phyloP scores from a whole-genome alignment of 2,888 invertebrate genomes.

The Linyphia triangularis region DNA sequence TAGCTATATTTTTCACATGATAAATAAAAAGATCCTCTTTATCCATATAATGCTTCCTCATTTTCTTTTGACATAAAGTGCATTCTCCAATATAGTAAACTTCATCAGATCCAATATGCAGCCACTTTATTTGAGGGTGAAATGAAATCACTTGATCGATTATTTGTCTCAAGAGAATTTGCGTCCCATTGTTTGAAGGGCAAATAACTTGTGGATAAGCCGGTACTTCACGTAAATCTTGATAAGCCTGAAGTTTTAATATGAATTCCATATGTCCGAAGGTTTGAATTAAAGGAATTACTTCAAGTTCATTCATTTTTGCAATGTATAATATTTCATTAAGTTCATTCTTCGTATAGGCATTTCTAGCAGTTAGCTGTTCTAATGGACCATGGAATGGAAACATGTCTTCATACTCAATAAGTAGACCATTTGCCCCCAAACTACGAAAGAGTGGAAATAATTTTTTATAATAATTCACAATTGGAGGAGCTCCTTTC shows the following conservation, averaged over 20 bases:
- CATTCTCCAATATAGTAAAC: conserved; percentile 84
- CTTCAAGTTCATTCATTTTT: conserved; percentile 83
- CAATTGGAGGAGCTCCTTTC: conserved; percentile 90
- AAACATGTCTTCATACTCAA: conserved; percentile 94
- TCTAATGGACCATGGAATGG: conserved; percentile 85
- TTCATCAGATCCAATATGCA: conserved; percentile 92
- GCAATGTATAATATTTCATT: conserved; percentile 85
- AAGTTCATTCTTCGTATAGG: conserved; percentile 86
- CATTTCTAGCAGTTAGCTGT: conserved; percentile 84
- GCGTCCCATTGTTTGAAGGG: conserved; percentile 84
- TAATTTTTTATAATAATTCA: conserved; percentile 82
- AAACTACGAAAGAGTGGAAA: conserved; percentile 84
- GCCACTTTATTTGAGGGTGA: conserved; percentile 84
- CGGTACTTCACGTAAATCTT: conserved; percentile 85
- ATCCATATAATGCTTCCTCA: conserved; percentile 80
- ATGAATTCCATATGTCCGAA: conserved; percentile 92
- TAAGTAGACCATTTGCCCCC: conserved; percentile 88
- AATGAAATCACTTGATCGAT: conserved; percentile 86
- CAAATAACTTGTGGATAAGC: conserved; percentile 85
- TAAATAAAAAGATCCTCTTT: conserved; percentile 84
- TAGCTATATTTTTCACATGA: conserved; percentile 83
- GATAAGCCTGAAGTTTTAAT: conserved; percentile 86
- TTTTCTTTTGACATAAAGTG: conserved; percentile 78
- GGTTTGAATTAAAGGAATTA: conserved; percentile 91
- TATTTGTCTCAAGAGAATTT: conserved; percentile 84